Evolutionary conservation across 2,113 vertebrate species (phyloP), one percentile per base, ranked within the genome.

Genomic region (Brachypodius melanocephalos): DNA sequence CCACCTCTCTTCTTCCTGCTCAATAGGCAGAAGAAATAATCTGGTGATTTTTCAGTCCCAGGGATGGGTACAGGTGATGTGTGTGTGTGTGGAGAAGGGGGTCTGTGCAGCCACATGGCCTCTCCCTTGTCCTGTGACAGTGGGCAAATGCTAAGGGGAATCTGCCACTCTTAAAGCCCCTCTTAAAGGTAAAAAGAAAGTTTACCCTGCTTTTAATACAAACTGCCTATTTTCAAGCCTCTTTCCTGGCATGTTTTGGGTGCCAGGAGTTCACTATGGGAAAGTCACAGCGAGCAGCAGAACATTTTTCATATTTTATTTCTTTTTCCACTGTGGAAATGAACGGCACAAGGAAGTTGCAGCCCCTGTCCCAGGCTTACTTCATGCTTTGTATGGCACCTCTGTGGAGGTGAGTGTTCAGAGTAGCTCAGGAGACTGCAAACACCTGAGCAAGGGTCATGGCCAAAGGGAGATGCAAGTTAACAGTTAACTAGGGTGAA

Each of bases 401-500:
- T 25, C 38, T 46, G 2, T 25, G 45, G 43, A 72, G 73, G 36
- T 77, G 55, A 62, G 16, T 31, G 61, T 43, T 89, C 32, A 31
- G 19, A 32, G 74, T 26, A 17, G 28, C 31, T 82, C 40, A 85
- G 58, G 77, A 75, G 9, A 22, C 40, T 85, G 48, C 62, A 85
- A 89, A 72, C 31, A 58, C 36, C 21, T 14, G 28, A 52, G 4
- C 63, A 69, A 85, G 88, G 81, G 77, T 85, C 91, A 88, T 32
- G 91, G 85, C 46, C 78, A 59, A 79, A 90, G 66, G 45, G 52
- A 75, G 28, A 49, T 68, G 38, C 26, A 43, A 66, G 81, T 95
- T 95, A 96, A 95, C 38, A 9, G 42, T 95, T 96, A 96, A 95
- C 91, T 38, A 82, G 51, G 43, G 14, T 14, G 7, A 86, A 75